Conservation (phyloP, 1,140 invertebrate genomes). For the Drusus annulatus region DNA sequence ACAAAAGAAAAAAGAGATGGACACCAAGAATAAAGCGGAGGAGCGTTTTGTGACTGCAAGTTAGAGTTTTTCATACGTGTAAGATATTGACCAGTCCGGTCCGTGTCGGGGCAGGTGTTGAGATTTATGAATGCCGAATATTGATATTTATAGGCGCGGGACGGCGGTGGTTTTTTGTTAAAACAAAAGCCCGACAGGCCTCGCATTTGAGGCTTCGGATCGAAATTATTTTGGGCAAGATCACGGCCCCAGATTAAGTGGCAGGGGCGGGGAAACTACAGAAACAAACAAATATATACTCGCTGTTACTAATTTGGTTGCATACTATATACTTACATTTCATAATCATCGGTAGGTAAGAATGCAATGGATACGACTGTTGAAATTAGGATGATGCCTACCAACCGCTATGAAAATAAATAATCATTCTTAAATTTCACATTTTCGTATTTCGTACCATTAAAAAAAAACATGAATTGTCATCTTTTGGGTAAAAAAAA, state of each 20-base stretch:
- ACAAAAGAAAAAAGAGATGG: background rate
- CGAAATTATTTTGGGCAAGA: constrained; percentile 72
- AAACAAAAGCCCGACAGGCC: constrained; percentile 56
- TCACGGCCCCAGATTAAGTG: constrained; percentile 67
- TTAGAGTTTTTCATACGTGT: constrained; percentile 35
- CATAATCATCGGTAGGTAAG: too few species aligned
- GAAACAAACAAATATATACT: too few species aligned
- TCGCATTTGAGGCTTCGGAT: constrained; percentile 62
- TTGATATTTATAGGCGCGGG: constrained; percentile 57
- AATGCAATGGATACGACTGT: too few species aligned
- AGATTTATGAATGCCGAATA: constrained; percentile 58
- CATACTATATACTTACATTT: too few species aligned
- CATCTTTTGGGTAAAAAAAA: too few species aligned
- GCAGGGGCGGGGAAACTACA: constrained; percentile 18
- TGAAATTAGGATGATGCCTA: too few species aligned
- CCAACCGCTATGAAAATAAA: too few species aligned
- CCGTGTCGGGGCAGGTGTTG: constrained; percentile 48
- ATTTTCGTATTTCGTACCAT: too few species aligned
- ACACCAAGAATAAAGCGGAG: background rate
- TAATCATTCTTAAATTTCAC: too few species aligned
- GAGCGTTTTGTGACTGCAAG: background rate
- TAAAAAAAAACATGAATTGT: too few species aligned
- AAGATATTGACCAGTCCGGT: constrained; percentile 50
- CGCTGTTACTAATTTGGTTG: too few species aligned
- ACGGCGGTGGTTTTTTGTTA: constrained; percentile 53